Conservation (phyloP, 2,888 invertebrate genomes). For the Nemotelus nigrinus region DNA sequence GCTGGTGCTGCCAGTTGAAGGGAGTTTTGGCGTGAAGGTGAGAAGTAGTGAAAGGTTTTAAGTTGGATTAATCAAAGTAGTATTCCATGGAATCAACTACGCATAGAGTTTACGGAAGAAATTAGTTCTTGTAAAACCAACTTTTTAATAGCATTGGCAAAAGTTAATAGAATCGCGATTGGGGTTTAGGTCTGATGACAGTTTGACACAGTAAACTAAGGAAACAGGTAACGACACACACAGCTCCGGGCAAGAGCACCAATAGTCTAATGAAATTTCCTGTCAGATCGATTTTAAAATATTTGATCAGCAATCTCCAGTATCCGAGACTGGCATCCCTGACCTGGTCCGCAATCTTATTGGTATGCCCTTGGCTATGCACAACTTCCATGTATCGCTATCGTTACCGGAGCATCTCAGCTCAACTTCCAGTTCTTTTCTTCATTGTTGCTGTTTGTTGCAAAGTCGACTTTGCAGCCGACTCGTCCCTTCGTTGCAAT, state of each 20-base stretch:
- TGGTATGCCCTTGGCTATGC: constrained; percentile 4
- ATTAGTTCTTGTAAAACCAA: too few species aligned
- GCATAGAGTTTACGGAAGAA: neutral
- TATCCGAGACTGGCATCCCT: constrained; percentile 7
- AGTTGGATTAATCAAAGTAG: too few species aligned
- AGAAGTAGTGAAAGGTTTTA: too few species aligned
- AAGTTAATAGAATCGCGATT: too few species aligned
- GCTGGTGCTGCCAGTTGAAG: constrained; percentile 5
- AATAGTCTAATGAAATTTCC: too few species aligned
- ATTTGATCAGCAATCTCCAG: too few species aligned
- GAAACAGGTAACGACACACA: too few species aligned
- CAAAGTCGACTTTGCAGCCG: neutral
- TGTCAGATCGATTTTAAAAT: too few species aligned
- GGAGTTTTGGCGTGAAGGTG: neutral
- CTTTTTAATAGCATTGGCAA: too few species aligned
- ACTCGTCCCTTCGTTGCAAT: neutral
- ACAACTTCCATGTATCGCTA: constrained; percentile 18
- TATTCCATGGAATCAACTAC: neutral
- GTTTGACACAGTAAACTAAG: too few species aligned
- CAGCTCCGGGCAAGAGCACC: too few species aligned
- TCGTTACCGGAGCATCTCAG: constrained; percentile 28
- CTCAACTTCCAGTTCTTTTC: constrained; percentile 26
- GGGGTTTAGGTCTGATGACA: too few species aligned
- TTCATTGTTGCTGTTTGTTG: constrained; percentile 20
- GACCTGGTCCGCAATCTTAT: neutral